Conservation (phyloP, 1,140 invertebrate genomes). For the Brachystomella parvula region DNA sequence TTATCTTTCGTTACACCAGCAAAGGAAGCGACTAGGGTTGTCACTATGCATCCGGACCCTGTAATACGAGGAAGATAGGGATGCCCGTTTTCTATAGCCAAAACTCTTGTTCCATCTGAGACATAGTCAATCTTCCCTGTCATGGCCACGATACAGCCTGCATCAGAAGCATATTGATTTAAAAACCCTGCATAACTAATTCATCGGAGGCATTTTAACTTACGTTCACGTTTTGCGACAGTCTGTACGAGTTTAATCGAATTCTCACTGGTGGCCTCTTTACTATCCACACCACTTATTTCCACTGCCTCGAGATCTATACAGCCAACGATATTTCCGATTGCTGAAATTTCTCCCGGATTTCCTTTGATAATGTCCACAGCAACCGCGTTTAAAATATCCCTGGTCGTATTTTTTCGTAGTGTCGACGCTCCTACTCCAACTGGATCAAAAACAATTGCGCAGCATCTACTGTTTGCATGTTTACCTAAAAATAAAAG, state of each 20-base stretch:
- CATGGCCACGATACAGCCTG: constrained; percentile 5
- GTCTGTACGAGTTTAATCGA: background rate
- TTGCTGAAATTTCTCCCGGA: background rate
- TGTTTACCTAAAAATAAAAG: background rate
- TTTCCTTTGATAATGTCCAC: constrained; percentile 14
- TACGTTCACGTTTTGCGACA: constrained; percentile 1
- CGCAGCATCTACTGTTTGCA: background rate
- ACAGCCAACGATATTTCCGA: constrained; percentile 3
- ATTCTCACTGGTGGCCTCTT: background rate
- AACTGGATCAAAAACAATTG: constrained; percentile 8
- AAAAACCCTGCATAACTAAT: background rate
- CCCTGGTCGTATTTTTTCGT: background rate
- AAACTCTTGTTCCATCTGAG: background rate
- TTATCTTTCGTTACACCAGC: background rate
- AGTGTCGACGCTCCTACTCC: background rate
- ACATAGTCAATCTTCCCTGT: constrained; percentile 7
- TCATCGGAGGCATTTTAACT: background rate
- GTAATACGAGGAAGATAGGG: background rate
- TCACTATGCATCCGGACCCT: constrained; percentile 6
- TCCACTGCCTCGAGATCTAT: background rate
- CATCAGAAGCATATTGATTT: background rate
- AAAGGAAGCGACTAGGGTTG: background rate
- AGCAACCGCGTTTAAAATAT: background rate
- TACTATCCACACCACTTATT: constrained; percentile 3
- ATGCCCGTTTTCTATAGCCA: background rate